Evolutionary conservation across 1,140 invertebrate species (phyloP).

Genomic region (Zaprionus ghesquierei): DNA sequence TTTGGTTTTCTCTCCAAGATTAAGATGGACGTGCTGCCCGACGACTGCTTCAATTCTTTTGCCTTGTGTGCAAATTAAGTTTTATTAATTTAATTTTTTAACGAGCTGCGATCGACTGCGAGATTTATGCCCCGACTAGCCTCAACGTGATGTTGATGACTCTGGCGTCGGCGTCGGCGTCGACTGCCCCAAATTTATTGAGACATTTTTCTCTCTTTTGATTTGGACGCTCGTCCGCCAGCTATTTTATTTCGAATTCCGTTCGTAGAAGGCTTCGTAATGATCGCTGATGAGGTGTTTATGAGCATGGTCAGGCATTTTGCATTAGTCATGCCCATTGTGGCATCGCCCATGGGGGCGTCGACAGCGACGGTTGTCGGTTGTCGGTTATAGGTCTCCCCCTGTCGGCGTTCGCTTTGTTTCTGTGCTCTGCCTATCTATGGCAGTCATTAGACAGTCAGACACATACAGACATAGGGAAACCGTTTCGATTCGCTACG

Average conservation of each 20-base stretch:
- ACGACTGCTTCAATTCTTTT: constrained; percentile 23
- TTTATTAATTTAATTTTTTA: constrained; percentile 80
- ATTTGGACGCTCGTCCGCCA: constrained; percentile 16
- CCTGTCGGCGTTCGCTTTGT: constrained; percentile 44
- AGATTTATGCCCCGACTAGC: constrained; percentile 57
- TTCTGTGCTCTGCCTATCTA: constrained; percentile 41
- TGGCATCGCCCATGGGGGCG: constrained; percentile 47
- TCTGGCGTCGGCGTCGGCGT: background rate
- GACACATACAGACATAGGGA: constrained; percentile 24
- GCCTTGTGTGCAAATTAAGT: constrained; percentile 67
- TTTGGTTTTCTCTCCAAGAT: background rate
- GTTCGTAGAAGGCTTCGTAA: constrained; percentile 70
- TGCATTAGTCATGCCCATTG: constrained; percentile 72
- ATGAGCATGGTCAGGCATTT: constrained; percentile 66
- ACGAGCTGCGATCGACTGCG: constrained; percentile 60
- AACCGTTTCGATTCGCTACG: constrained; percentile 47
- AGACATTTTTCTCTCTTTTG: constrained; percentile 56
- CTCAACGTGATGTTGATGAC: background rate
- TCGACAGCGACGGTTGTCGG: constrained; percentile 14
- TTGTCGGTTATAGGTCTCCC: constrained; percentile 7
- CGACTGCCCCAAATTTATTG: constrained; percentile 56
- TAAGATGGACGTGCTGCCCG: background rate
- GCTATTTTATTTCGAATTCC: constrained; percentile 68
- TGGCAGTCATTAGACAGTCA: constrained; percentile 58
- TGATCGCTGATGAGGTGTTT: constrained; percentile 79